Evolutionary conservation across 1,140 invertebrate species (phyloP).

Genomic region (Ceratosolen solmsi): DNA sequence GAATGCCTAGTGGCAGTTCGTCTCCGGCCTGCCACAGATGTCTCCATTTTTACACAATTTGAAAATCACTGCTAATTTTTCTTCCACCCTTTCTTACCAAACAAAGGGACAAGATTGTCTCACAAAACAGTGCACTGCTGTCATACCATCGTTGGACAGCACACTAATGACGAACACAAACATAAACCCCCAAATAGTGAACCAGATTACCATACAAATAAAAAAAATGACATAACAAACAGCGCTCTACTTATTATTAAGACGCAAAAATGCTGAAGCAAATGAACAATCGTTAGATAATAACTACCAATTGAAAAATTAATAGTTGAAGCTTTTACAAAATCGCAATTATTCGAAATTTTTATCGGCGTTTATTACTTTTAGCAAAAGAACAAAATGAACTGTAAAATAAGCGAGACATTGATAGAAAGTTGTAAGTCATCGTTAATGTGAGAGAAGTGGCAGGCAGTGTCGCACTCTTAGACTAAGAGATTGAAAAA

Average conservation of each 20-base stretch:
- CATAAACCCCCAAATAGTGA: conserved; percentile 32
- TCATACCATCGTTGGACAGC: conserved; percentile 44
- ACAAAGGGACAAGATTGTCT: conserved; percentile 34
- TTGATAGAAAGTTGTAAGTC: conserved; percentile 7
- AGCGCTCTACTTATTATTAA: conserved; percentile 18
- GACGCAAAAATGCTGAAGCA: neutral
- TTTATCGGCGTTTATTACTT: conserved; percentile 6
- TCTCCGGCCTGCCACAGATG: conserved; percentile 80
- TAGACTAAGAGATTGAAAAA: conserved; percentile 17
- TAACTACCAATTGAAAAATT: neutral
- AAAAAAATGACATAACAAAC: conserved; percentile 17
- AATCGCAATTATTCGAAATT: neutral
- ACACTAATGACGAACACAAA: conserved; percentile 49
- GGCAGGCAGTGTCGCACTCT: neutral
- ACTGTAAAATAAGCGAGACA: neutral
- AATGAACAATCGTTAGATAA: conserved; percentile 4
- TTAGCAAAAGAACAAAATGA: conserved; percentile 11
- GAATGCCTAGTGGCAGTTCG: conserved; percentile 82
- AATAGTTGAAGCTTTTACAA: neutral
- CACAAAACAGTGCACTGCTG: conserved; percentile 6
- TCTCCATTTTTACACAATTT: conserved; percentile 73
- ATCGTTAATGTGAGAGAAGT: conserved; percentile 25
- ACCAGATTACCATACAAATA: conserved; percentile 42
- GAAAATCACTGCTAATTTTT: conserved; percentile 33
- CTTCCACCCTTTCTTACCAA: conserved; percentile 39